Percentiles rank a stretch among this genome's conserved stretches.
These are phyloP conservation scores for Tupaia chinensis DNA, from an alignment of 2,113 vertebrate species.

Conservation along the genomic window DNA sequence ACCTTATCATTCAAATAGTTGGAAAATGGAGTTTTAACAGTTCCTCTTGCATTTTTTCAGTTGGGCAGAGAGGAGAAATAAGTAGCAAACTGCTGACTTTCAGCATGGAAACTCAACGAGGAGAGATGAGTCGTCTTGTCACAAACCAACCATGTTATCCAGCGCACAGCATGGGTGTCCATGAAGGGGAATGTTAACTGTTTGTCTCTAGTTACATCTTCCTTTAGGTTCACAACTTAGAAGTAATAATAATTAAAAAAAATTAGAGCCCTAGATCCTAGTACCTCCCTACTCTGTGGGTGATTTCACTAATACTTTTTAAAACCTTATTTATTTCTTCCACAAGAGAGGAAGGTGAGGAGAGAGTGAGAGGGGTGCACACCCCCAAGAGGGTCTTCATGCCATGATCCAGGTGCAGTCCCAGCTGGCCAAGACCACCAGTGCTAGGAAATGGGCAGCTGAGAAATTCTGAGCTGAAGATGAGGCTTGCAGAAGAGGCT, in stretches of 20 bases:
- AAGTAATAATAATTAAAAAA: no score
- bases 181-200: neutral
- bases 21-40: neutral
- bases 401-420: no score
- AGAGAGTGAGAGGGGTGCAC: no score
- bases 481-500: neutral
- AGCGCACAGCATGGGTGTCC: neutral
- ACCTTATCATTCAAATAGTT: neutral
- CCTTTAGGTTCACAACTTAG: neutral
- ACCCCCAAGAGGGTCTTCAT: no score
- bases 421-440: no score
- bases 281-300: no score
- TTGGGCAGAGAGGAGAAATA: neutral
- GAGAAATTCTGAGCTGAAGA: neutral
- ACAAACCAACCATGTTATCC: neutral
- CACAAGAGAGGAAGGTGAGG: no score
- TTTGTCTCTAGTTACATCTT: neutral
- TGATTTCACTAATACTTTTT: no score
- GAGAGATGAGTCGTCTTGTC: neutral
- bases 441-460: neutral
- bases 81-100: neutral
- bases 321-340: no score
- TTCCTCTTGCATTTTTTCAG: neutral
- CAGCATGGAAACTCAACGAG: neutral
- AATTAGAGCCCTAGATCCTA: no score